These are phyloP conservation scores for Rhynchopsitta pachyrhyncha DNA, from an alignment of 2,113 vertebrate genomes.

Conservation along the genomic window DNA sequence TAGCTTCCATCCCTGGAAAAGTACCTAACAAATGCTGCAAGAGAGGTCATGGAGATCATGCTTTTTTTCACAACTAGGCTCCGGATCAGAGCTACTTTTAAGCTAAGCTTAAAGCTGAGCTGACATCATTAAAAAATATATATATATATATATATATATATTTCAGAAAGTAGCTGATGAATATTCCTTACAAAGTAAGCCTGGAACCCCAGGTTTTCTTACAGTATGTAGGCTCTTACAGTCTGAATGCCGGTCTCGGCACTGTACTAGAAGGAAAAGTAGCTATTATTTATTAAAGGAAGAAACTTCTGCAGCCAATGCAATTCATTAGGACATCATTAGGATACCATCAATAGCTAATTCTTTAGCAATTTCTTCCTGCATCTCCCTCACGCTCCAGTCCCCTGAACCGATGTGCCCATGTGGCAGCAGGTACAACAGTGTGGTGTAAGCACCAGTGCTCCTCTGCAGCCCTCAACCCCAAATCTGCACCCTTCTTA, in stretches of 20 bases:
- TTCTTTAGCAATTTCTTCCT: neutral
- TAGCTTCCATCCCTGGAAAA: neutral
- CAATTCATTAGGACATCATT: neutral
- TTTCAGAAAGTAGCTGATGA: neutral
- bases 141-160: neutral
- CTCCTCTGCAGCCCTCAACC: neutral
- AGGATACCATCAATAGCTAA: neutral
- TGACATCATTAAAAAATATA: neutral
- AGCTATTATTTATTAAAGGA: neutral
- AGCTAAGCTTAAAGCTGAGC: neutral
- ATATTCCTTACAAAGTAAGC: neutral
- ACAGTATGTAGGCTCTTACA: neutral
- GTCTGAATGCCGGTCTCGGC: neutral
- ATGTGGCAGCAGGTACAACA: neutral
- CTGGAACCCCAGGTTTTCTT: neutral
- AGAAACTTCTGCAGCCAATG: neutral
- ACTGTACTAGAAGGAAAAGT: neutral
- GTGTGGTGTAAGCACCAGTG: fast-evolving
- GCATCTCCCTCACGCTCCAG: neutral
- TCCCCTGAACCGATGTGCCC: fast-evolving
- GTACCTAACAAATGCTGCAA: neutral
- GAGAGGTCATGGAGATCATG: neutral
- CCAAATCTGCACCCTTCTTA: neutral
- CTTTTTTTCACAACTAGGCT: neutral
- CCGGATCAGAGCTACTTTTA: neutral